Conservation (phyloP, 2,113 vertebrate species). For the Copsychus sechellarum region DNA sequence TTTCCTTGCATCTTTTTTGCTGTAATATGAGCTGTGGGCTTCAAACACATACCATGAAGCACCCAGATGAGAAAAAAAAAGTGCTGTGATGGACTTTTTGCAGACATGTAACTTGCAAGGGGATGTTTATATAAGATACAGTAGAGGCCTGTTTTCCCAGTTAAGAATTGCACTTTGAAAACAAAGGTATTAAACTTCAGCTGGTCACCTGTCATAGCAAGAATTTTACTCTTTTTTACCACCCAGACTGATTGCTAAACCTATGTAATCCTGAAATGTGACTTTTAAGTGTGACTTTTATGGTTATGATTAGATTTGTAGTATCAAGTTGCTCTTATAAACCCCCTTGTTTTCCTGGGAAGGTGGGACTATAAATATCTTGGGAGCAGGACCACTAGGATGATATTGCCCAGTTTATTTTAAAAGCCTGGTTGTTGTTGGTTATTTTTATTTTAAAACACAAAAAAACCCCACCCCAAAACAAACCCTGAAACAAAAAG, state of each 20-base stretch:
- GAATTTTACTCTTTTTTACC: neutral
- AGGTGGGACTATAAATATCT: neutral
- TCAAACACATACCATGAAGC: neutral
- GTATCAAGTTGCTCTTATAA: constrained; percentile 16
- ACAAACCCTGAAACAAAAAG: neutral
- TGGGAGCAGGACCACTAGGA: neutral
- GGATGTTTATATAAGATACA: neutral
- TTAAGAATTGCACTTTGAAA: neutral
- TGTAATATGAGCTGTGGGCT: neutral
- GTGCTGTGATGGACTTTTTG: neutral
- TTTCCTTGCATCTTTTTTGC: neutral
- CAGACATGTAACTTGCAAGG: neutral
- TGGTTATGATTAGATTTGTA: neutral
- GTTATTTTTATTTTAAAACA: neutral
- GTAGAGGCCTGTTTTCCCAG: neutral
- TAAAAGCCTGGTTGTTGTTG: neutral
- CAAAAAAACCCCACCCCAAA: accelerated
- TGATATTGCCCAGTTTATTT: neutral
- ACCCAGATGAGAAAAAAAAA: neutral
- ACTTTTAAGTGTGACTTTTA: neutral
- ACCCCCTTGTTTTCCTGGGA: neutral
- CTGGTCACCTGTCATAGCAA: neutral
- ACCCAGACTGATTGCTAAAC: neutral
- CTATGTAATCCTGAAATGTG: neutral
- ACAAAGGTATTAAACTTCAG: neutral